Evolutionary conservation across 2,888 invertebrate genomes (phyloP), one percentile per base, ranked within the genome.

Genomic region (Tridacna crocea): DNA sequence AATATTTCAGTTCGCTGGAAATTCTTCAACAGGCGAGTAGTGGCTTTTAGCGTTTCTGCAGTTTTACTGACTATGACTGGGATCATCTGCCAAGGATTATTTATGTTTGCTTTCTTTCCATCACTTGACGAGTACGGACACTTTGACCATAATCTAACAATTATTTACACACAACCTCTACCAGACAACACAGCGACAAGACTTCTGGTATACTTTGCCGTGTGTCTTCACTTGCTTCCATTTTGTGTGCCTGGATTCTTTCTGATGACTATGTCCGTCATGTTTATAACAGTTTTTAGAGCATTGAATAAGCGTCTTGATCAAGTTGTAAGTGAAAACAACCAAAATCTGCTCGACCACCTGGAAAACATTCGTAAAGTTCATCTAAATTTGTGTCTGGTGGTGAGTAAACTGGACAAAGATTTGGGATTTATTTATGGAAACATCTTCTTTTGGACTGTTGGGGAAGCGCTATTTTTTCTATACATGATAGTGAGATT

Each of bases 221-320:
- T 70, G 15, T 4, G 19, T 46, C 19, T 70, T 8, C n/a, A 48
- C 10, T 3, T 70, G 17, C 13, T 48, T 11, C 70, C 70, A 12
- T 70, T n/a, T 36, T 46, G 17, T 12, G 8, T 48, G 10, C 70
- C 70, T 3, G 47, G n/a, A 17, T 70, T 70, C 26, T 70, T 70
- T 24, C 36, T 70, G n/a, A 70, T 70, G 70, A 22, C 47, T 10
- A 22, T 70, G 1, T 70, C 70, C 8, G 70, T 51, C n/a, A 46
- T 48, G 48, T 24, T 70, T 15, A 22, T 51, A 11, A 70, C 70
- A 17, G 26, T 26, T 1, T 70, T 70, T 22, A 51, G 48, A 48
- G 48, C 70, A 11, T 51, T 70, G n/a, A 70, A 70, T 70, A 70
- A 70, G 48, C 51, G 51, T 12, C 36, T 70, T 48, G 70, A 70